These are phyloP conservation scores for Lerista edwardsae DNA, from an alignment of 2,797 vertebrate genomes.

Conservation along the genomic window DNA sequence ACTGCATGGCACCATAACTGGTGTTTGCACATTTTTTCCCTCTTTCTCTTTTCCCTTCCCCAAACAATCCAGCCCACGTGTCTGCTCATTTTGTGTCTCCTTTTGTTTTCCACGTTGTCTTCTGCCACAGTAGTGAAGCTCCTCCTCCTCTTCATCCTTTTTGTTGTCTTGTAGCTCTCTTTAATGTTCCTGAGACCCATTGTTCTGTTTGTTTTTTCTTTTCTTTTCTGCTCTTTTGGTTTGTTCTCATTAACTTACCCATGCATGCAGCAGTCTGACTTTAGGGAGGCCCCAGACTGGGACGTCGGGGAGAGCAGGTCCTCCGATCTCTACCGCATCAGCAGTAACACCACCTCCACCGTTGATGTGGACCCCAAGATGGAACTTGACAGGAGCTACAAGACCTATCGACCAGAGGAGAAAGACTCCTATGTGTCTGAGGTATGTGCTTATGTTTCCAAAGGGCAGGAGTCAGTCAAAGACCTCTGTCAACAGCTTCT, in stretches of 20 bases:
- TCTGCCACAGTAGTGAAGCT: conserved; percentile 86
- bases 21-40: conserved; percentile 78
- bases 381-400: conserved; percentile 78
- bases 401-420: conserved; percentile 78
- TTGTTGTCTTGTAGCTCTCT: conserved; percentile 89
- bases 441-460: conserved; percentile 73
- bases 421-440: conserved; percentile 81
- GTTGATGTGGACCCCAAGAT: conserved; percentile 78
- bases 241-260: conserved; percentile 79
- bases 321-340: conserved; percentile 72
- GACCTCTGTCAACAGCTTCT: neutral
- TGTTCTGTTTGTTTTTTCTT: conserved; percentile 78
- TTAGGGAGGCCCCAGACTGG: conserved; percentile 86
- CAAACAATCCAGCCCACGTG: conserved; percentile 83
- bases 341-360: conserved; percentile 8
- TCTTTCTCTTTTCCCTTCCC: conserved; percentile 73
- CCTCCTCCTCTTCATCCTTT: conserved; percentile 90
- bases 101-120: conserved; percentile 87
- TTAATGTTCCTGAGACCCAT: conserved; percentile 78
- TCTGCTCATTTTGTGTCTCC: conserved; percentile 85
- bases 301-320: conserved; percentile 72
- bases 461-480: fast-evolving
- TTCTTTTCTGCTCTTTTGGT: conserved; percentile 76
- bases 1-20: conserved; percentile 86
- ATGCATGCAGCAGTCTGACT: conserved; percentile 93